Conservation (phyloP, 2,113 vertebrate species). For the Grammomys dolichurus region DNA sequence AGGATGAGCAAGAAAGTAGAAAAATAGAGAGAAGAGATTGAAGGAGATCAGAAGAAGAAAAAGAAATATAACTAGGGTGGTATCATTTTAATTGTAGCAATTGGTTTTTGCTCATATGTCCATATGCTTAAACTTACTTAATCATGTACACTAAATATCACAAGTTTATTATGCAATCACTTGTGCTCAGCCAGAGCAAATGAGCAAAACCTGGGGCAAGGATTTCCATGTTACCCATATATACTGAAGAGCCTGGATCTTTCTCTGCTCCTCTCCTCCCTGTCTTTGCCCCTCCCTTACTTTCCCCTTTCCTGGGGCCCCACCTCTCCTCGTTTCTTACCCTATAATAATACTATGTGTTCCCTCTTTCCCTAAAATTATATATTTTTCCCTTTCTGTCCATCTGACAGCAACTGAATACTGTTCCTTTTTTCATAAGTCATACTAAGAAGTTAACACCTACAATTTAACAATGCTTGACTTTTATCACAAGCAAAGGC, state of each 20-base stretch:
- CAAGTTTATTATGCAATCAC: background rate
- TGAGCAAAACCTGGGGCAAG: background rate
- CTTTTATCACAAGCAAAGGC: slow-evolving; percentile 41
- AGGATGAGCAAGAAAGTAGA: background rate
- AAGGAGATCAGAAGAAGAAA: background rate
- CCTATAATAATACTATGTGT: background rate
- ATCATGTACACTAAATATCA: background rate
- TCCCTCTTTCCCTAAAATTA: slow-evolving; percentile 27
- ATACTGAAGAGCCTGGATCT: background rate
- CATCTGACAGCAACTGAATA: background rate
- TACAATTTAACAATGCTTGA: background rate
- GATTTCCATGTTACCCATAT: background rate
- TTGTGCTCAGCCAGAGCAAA: background rate
- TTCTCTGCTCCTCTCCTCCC: background rate
- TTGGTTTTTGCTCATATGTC: background rate
- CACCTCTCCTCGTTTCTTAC: background rate
- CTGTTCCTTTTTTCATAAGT: background rate
- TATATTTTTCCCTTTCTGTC: background rate
- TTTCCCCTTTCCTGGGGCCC: background rate
- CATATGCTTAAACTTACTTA: background rate
- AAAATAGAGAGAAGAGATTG: background rate
- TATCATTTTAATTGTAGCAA: slow-evolving; percentile 2
- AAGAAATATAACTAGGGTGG: too few species aligned
- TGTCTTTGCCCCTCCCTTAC: background rate
- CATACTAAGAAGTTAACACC: background rate